A percentile compares a stretch with the other conserved stretches of the same genome.
phyloP scores from a whole-genome alignment of 1,140 invertebrate species.

The Sogatella furcifera region DNA sequence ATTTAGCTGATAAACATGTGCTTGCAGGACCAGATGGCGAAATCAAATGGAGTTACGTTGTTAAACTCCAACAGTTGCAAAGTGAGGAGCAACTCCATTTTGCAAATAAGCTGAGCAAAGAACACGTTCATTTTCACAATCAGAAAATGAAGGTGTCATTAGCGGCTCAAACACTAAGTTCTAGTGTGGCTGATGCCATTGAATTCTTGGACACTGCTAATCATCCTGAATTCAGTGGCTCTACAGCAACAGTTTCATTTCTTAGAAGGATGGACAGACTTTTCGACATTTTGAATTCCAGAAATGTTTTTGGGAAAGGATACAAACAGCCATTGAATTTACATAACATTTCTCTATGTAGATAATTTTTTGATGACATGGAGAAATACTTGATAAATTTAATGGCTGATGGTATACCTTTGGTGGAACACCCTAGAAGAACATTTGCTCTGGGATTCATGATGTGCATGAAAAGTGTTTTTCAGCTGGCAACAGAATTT shows the following conservation, averaged over 20 bases:
- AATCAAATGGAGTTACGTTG: background rate
- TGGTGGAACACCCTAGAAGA: background rate
- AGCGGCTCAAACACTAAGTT: background rate
- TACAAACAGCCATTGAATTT: no score
- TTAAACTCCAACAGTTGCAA: background rate
- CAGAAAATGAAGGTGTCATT: background rate
- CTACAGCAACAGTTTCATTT: background rate
- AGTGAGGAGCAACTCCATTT: background rate
- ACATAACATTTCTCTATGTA: background rate
- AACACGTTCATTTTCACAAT: background rate
- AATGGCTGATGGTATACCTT: background rate
- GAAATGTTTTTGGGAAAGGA: no score
- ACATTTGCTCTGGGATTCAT: slow-evolving; percentile 17
- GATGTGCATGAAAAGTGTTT: slow-evolving; percentile 21
- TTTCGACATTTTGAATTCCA: background rate
- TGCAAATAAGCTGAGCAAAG: background rate
- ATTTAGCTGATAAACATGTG: background rate
- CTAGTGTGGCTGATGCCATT: background rate
- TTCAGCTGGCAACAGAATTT: no score
- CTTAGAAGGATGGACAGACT: background rate
- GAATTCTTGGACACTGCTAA: background rate
- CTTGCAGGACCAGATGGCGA: background rate
- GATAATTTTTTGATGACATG: background rate
- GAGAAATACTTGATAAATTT: background rate
- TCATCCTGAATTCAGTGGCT: background rate